phyloP scores from a whole-genome alignment of 1,140 invertebrate genomes.

The Acyrthosiphon pisum region DNA sequence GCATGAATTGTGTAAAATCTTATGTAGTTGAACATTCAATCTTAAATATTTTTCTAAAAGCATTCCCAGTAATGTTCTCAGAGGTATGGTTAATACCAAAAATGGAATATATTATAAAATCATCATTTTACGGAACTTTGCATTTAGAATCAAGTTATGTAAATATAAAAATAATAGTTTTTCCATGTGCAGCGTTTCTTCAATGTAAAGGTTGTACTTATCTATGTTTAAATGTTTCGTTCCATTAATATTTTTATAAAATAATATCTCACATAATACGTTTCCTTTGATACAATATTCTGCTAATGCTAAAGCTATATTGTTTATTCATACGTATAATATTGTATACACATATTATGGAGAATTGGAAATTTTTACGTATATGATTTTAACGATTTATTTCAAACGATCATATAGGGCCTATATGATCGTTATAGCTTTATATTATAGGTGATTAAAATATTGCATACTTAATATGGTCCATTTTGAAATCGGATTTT shows the following conservation, averaged over 20 bases:
- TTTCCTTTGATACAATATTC: not conserved
- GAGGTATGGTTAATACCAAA: too few species aligned
- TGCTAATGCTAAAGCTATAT: not conserved
- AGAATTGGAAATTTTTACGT: not conserved
- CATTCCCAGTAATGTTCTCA: not conserved
- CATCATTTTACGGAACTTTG: not conserved
- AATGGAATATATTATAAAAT: not conserved
- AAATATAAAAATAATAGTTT: not conserved
- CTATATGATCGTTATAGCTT: too few species aligned
- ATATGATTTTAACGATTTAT: not conserved
- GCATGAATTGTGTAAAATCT: not conserved
- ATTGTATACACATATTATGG: too few species aligned
- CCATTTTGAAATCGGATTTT: not conserved
- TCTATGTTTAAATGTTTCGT: not conserved
- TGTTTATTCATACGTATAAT: not conserved
- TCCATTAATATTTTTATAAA: not conserved
- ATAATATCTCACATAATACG: not conserved
- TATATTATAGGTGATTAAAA: too few species aligned
- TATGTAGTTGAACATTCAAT: not conserved
- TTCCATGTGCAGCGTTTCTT: not conserved
- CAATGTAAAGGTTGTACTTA: not conserved
- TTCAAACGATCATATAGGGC: not conserved
- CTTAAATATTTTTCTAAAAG: not conserved
- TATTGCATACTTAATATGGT: not conserved
- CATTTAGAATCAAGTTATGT: not conserved